Conservation (phyloP, 1,140 invertebrate genomes). For the Bactericera cockerelli region DNA sequence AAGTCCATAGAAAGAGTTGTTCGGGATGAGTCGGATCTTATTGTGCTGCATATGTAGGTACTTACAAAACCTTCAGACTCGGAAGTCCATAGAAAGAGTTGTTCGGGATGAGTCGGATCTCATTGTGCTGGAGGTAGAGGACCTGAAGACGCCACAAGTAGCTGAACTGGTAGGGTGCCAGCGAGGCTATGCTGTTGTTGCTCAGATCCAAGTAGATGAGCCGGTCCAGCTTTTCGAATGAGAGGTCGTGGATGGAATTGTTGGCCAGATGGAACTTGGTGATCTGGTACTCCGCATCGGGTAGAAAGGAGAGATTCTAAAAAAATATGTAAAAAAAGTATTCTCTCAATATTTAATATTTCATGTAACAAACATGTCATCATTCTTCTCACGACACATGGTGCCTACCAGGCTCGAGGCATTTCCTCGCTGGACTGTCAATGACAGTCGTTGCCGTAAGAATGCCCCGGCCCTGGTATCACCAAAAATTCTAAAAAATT, state of each 20-base stretch:
- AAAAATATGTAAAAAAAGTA: no score
- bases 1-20: no score
- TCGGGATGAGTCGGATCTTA: no score
- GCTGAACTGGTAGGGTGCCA: constrained; percentile 26
- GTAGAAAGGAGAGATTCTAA: not conserved
- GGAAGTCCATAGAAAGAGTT: constrained; percentile 27
- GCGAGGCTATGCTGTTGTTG: constrained; percentile 26
- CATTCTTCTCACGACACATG: no score
- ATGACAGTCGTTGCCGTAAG: no score
- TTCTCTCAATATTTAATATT: no score
- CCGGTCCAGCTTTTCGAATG: constrained; percentile 24
- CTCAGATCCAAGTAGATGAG: constrained; percentile 27
- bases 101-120: constrained; percentile 23
- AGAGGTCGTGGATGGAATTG: constrained; percentile 17
- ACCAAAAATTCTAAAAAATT: no score
- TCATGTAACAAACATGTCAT: no score
- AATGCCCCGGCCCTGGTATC: no score
- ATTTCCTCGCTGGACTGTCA: no score
- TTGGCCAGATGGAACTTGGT: constrained; percentile 21
- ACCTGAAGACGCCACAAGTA: constrained; percentile 27
- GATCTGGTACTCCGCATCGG: constrained; percentile 26
- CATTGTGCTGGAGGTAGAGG: constrained; percentile 28
- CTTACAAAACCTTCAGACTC: constrained; percentile 27
- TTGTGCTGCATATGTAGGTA: no score
- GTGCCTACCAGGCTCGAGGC: no score